phyloP scores from a whole-genome alignment of 2,113 vertebrate species.

The Paracanthobrama guichenoti region DNA sequence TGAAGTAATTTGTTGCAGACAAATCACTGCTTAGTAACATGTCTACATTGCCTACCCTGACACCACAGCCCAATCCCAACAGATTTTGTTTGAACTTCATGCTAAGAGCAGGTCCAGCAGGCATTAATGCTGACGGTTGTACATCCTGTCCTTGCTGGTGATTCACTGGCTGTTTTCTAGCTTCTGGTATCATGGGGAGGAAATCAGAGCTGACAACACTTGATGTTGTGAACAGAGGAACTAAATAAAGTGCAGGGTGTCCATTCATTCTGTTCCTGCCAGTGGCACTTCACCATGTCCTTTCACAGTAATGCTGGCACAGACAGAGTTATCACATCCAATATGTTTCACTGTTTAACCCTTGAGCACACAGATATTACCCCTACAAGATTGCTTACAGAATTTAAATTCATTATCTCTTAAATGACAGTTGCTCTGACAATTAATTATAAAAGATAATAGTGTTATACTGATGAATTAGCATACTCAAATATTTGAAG shows the following conservation, averaged over 20 bases:
- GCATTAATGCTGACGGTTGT: not conserved
- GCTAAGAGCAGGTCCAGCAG: conserved; percentile 26
- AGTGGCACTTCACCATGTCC: conserved; percentile 18
- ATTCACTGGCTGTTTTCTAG: conserved; percentile 6
- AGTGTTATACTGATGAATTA: not conserved
- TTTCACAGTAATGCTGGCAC: not conserved
- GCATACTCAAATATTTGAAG: too few species aligned
- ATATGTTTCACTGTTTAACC: not conserved
- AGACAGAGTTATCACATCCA: not conserved
- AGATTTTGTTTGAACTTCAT: conserved; percentile 38
- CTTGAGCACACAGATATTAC: not conserved
- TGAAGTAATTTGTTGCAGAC: conserved; percentile 17
- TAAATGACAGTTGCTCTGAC: not conserved
- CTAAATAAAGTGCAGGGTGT: conserved; percentile 53
- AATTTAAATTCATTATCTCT: not conserved
- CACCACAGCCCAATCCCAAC: conserved; percentile 1
- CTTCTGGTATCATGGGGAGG: conserved; percentile 36
- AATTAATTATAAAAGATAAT: not conserved
- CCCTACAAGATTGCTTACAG: not conserved
- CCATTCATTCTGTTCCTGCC: conserved; percentile 20
- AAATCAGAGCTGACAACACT: conserved; percentile 42
- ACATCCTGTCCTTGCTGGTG: conserved; percentile 20
- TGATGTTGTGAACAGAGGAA: conserved; percentile 40
- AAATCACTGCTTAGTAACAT: conserved; percentile 14
- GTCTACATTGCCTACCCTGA: not conserved